Evolutionary conservation across 2,113 vertebrate species (phyloP).

Genomic region (Bufo gargarizans): DNA sequence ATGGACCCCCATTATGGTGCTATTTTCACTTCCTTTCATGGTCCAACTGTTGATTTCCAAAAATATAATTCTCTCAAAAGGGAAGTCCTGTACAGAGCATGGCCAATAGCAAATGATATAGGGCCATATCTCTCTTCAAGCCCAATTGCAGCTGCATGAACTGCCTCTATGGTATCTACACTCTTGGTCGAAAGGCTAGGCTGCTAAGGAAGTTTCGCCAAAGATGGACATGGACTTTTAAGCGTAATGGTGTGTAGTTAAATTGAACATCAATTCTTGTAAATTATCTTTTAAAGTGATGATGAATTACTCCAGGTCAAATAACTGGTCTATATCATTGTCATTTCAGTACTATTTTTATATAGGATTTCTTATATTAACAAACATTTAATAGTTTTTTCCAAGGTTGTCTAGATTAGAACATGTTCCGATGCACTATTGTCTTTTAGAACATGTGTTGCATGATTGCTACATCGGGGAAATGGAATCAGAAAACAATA

Average conservation of each 20-base stretch:
- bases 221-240: not conserved
- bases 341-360: conserved; percentile 8
- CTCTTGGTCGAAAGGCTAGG: not conserved
- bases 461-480: not conserved
- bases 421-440: not conserved
- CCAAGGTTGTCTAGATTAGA: not conserved
- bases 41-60: not conserved
- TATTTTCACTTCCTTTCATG: not conserved
- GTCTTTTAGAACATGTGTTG: not conserved
- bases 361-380: conserved; percentile 27
- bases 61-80: not conserved
- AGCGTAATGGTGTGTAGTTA: not conserved
- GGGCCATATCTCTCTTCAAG: not conserved
- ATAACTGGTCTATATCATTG: conserved; percentile 7
- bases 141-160: not conserved
- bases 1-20: not conserved
- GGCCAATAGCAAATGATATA: not conserved
- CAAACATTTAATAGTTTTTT: conserved; percentile 5
- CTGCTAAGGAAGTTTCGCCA: not conserved
- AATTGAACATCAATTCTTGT: not conserved
- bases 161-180: not conserved
- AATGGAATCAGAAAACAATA: not conserved
- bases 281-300: not conserved
- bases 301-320: not conserved
- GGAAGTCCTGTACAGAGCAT: not conserved